Conservation (phyloP, 2,797 vertebrate species). For the Chelidonichthys spinosus region DNA sequence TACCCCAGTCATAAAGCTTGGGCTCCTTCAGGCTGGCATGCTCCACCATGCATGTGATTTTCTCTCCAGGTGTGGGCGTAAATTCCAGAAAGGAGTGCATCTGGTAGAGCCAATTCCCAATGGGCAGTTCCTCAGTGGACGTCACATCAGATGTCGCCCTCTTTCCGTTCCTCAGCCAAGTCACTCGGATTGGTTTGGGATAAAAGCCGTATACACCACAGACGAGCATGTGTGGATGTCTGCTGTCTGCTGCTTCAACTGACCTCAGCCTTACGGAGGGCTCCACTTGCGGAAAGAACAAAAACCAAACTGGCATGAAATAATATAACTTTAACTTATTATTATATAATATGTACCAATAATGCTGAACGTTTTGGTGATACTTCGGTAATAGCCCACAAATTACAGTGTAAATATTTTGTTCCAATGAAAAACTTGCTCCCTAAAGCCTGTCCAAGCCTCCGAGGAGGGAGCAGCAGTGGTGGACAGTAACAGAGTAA, state of each 20-base stretch:
- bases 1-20: constrained; percentile 76
- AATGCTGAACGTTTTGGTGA: not conserved
- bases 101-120: constrained; percentile 85
- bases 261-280: constrained; percentile 68
- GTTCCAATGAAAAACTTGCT: not conserved
- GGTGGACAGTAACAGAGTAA: no score
- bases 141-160: constrained; percentile 48
- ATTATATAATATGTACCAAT: not conserved
- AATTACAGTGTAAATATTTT: not conserved
- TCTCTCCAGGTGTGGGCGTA: constrained; percentile 72
- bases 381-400: not conserved
- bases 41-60: constrained; percentile 79
- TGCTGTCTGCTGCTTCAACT: constrained; percentile 25
- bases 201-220: constrained; percentile 83
- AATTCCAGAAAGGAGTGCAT: constrained; percentile 76
- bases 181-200: constrained; percentile 75
- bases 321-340: not conserved
- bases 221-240: constrained; percentile 63
- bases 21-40: constrained; percentile 64
- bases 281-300: constrained; percentile 42
- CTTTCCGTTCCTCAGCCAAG: constrained; percentile 75
- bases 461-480: no score
- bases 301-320: not conserved
- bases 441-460: not conserved
- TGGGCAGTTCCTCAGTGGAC: constrained; percentile 58